A percentile compares a stretch with the other conserved stretches of the same genome.
These are phyloP conservation scores for Pharmacophagus antenor DNA, from an alignment of 2,888 invertebrate genomes.

Conservation along the genomic window DNA sequence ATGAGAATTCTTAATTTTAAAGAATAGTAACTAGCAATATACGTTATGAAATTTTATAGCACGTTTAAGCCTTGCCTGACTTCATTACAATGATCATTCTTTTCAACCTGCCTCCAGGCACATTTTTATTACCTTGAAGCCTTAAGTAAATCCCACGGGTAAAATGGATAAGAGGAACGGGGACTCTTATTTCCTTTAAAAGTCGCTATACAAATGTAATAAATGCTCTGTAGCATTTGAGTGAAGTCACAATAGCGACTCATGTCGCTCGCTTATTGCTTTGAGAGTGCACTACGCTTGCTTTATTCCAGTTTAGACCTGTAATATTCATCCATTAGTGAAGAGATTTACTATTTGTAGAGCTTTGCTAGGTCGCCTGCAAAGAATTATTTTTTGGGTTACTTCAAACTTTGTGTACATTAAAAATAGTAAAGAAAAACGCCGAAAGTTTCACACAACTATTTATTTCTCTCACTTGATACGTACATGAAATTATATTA, in stretches of 20 bases:
- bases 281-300: slow-evolving; percentile 19
- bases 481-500: too few species aligned
- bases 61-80: not conserved
- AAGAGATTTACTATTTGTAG: not conserved
- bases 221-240: slow-evolving; percentile 27
- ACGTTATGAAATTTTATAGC: not conserved
- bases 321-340: slow-evolving; percentile 13
- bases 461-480: too few species aligned
- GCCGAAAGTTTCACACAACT: too few species aligned
- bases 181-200: slow-evolving; percentile 17
- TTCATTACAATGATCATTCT: slow-evolving; percentile 10
- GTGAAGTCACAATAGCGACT: slow-evolving; percentile 27
- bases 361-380: too few species aligned
- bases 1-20: not conserved
- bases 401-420: not conserved
- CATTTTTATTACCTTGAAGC: slow-evolving; percentile 15
- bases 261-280: slow-evolving; percentile 27
- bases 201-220: slow-evolving; percentile 29
- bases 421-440: too few species aligned
- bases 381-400: not conserved
- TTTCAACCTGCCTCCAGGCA: slow-evolving; percentile 3
- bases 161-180: slow-evolving; percentile 18
- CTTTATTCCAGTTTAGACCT: slow-evolving; percentile 12
- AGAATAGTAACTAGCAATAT: not conserved
- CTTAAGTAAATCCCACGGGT: slow-evolving; percentile 22